These are phyloP conservation scores for Sturmia bella DNA, from an alignment of 2,888 invertebrate genomes.

Conservation along the genomic window DNA sequence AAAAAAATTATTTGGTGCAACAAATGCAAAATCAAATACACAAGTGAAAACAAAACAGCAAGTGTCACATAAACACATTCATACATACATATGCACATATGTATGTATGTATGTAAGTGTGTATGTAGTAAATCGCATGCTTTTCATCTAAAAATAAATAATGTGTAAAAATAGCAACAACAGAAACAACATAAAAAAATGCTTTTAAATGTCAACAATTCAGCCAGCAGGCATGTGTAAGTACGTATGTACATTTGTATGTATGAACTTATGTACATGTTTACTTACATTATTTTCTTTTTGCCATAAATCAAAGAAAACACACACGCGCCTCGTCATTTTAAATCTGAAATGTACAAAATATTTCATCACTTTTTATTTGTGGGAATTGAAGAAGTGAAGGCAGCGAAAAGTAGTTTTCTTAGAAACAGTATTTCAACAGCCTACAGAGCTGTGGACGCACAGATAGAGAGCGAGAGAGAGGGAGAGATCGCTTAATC, in stretches of 20 bases:
- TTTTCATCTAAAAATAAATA: slow-evolving; percentile 43
- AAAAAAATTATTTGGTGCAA: slow-evolving; percentile 20
- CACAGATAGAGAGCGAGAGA: too few species aligned
- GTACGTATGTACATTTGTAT: not conserved
- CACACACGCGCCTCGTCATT: not conserved
- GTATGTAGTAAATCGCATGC: slow-evolving; percentile 28
- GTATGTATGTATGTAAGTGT: not conserved
- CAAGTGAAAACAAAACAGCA: slow-evolving; percentile 22
- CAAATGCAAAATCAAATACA: slow-evolving; percentile 12
- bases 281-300: too few species aligned
- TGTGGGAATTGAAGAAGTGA: too few species aligned
- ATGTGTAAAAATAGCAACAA: slow-evolving; percentile 35
- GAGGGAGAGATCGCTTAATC: too few species aligned
- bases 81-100: too few species aligned
- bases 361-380: not conserved
- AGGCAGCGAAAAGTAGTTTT: too few species aligned
- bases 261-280: too few species aligned
- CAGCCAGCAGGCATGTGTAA: not conserved
- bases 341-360: not conserved
- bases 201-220: slow-evolving; percentile 62
- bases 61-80: slow-evolving; percentile 34
- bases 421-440: too few species aligned
- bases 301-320: not conserved
- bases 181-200: slow-evolving; percentile 12
- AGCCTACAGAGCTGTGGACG: too few species aligned